Percentiles rank a stretch among this genome's conserved stretches.
Evolutionary conservation across 2,888 invertebrate genomes (phyloP).

Genomic region (Chymomyza fuscimana): DNA sequence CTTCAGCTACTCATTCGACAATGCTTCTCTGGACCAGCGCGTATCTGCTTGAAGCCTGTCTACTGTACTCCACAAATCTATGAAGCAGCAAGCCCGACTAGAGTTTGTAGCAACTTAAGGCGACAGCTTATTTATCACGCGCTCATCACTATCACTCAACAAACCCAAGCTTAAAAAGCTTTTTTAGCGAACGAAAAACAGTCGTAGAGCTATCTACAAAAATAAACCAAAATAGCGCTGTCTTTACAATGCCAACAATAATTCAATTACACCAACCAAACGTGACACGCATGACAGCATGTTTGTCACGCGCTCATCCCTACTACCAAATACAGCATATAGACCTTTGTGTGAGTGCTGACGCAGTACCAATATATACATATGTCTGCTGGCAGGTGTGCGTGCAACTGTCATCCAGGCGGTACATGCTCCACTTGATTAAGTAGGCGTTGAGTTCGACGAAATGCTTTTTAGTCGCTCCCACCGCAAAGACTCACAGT

Average conservation of each 20-base stretch:
- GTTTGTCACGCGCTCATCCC: background rate
- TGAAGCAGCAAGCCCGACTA: too few species aligned
- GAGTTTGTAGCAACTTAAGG: too few species aligned
- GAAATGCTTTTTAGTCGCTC: conserved; percentile 67
- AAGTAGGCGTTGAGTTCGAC: conserved; percentile 73
- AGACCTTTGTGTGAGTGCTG: background rate
- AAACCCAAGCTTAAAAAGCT: conserved; percentile 2
- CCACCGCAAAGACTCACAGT: conserved; percentile 27
- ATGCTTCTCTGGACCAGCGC: too few species aligned
- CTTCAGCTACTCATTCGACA: too few species aligned
- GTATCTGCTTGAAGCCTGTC: too few species aligned
- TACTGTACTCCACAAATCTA: too few species aligned
- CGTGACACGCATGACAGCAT: background rate
- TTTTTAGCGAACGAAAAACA: too few species aligned
- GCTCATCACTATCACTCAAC: background rate
- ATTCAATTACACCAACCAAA: background rate
- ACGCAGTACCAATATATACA: conserved; percentile 7
- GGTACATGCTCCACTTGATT: conserved; percentile 68
- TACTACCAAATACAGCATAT: background rate
- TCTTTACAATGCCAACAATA: background rate
- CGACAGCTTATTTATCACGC: background rate
- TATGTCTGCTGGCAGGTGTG: conserved; percentile 61
- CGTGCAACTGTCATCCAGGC: background rate
- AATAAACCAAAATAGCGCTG: background rate
- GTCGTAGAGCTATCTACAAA: background rate